Evolutionary conservation across 2,888 invertebrate genomes (phyloP).

Genomic region (Octonoba sinensis): DNA sequence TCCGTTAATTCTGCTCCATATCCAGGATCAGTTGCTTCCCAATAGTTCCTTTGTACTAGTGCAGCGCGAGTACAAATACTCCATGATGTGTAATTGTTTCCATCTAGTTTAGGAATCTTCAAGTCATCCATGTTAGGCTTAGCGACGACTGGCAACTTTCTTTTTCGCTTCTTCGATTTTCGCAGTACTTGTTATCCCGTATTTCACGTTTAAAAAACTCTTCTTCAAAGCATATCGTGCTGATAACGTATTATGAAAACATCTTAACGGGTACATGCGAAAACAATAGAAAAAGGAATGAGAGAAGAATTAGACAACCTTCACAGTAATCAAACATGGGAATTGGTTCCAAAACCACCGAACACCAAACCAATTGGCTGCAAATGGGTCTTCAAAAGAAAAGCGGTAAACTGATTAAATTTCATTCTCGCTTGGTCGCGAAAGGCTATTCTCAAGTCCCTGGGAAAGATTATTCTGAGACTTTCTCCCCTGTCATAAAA

Average conservation of each 20-base stretch:
- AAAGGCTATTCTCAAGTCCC: too few species aligned
- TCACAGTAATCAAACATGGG: too few species aligned
- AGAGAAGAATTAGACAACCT: too few species aligned
- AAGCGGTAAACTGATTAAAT: constrained; percentile 29
- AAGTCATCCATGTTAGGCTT: constrained; percentile 5
- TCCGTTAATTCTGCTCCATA: constrained; percentile 4
- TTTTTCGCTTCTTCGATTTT: background rate
- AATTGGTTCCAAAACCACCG: constrained; percentile 14
- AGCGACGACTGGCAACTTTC: background rate
- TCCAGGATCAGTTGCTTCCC: constrained; percentile 12
- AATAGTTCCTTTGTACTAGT: constrained; percentile 14
- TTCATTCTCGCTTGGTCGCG: constrained; percentile 67
- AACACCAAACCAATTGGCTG: background rate
- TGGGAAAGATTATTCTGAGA: too few species aligned
- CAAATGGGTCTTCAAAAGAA: constrained; percentile 13
- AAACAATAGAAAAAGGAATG: too few species aligned
- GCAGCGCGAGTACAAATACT: constrained; percentile 3
- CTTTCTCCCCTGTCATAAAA: constrained; percentile 52
- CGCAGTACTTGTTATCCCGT: background rate
- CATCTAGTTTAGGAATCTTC: constrained; percentile 13
- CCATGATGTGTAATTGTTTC: constrained; percentile 14
- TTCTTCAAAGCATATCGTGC: constrained; percentile 3
- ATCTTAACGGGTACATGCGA: too few species aligned
- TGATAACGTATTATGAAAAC: too few species aligned
- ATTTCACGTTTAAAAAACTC: background rate